These are phyloP conservation scores for Nautilus pompilius DNA, from an alignment of 1,140 invertebrate genomes.

Conservation along the genomic window DNA sequence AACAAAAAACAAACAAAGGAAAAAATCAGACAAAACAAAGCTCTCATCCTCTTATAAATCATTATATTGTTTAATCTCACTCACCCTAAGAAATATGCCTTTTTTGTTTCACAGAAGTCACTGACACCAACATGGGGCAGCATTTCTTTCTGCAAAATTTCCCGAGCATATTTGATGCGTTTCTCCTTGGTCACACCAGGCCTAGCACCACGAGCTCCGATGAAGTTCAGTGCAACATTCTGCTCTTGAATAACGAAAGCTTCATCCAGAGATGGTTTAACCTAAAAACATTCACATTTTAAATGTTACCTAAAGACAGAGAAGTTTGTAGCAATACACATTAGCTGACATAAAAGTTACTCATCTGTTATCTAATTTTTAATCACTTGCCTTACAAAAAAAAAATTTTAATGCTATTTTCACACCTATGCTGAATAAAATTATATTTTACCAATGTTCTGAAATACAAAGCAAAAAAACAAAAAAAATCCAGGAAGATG, in stretches of 20 bases:
- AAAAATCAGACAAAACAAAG: neutral
- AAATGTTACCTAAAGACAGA: no score
- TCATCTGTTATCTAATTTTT: no score
- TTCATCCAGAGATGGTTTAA: conserved; percentile 96
- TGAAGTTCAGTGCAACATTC: conserved; percentile 97
- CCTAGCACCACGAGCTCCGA: conserved; percentile 90
- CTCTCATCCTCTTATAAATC: neutral
- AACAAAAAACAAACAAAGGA: neutral
- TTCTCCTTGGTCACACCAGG: conserved; percentile 98
- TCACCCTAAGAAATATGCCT: conserved; percentile 92
- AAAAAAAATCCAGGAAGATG: no score
- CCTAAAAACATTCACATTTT: no score
- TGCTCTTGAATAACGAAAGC: conserved; percentile 99
- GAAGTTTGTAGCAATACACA: no score
- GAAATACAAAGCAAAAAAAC: no score
- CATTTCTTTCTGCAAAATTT: conserved; percentile 99
- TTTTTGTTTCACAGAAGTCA: conserved; percentile 99
- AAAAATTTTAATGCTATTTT: no score
- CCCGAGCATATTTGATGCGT: conserved; percentile 96
- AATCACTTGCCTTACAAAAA: no score
- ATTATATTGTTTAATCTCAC: neutral
- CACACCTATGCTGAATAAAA: no score
- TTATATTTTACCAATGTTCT: no score
- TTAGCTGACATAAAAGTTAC: no score
- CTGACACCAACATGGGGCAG: conserved; percentile 97